A percentile compares a stretch with the other conserved stretches of the same genome.
Evolutionary conservation across 1,140 invertebrate species (phyloP).

Genomic region (Drosophila asahinai): DNA sequence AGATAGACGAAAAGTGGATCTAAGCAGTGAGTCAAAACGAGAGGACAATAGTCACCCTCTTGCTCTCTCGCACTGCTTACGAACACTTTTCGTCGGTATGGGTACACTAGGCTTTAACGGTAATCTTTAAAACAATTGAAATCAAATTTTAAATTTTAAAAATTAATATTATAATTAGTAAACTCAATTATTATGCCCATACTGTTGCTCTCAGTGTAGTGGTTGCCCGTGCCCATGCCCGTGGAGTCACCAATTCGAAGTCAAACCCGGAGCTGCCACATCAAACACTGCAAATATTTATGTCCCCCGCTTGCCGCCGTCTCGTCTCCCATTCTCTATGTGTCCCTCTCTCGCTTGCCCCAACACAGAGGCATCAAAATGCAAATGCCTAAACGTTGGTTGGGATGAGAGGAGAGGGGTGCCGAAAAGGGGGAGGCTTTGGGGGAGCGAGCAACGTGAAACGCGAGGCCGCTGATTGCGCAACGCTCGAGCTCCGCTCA

Average conservation of each 20-base stretch:
- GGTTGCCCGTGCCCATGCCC: constrained; percentile 4
- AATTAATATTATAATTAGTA: not conserved
- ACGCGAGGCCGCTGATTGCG: constrained; percentile 63
- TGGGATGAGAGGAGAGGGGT: not conserved
- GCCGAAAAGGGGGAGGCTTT: not conserved
- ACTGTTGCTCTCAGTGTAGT: constrained; percentile 12
- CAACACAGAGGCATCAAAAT: constrained; percentile 50
- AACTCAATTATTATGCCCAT: not conserved
- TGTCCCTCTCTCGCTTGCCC: not conserved
- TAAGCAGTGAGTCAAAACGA: too few species aligned
- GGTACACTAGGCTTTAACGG: too few species aligned
- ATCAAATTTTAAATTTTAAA: not conserved
- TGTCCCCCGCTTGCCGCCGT: constrained; percentile 24
- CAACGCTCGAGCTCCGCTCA: constrained; percentile 55
- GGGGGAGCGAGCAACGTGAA: constrained; percentile 17
- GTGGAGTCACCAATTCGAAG: constrained; percentile 50
- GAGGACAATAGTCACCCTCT: too few species aligned
- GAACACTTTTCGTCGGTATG: too few species aligned
- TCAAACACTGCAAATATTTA: constrained; percentile 83
- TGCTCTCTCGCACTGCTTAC: too few species aligned
- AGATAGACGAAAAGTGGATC: too few species aligned
- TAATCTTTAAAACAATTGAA: not conserved
- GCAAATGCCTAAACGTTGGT: constrained; percentile 60
- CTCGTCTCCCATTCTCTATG: not conserved
- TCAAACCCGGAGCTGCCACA: constrained; percentile 63